Percentiles rank a stretch among this genome's conserved stretches.
These are phyloP conservation scores for Tragelaphus buxtoni DNA, from an alignment of 2,113 vertebrate species.

Conservation along the genomic window DNA sequence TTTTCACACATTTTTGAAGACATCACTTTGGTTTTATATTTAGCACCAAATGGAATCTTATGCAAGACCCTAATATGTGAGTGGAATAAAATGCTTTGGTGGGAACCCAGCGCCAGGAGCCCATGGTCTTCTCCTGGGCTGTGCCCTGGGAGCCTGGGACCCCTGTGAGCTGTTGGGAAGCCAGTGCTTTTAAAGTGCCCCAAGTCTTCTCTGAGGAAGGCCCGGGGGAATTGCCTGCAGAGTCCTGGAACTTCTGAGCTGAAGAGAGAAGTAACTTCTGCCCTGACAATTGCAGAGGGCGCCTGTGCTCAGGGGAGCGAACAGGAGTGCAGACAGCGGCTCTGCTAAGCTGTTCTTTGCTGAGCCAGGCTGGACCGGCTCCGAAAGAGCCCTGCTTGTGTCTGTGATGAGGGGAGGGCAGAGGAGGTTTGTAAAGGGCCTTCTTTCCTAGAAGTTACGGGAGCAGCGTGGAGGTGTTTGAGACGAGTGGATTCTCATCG, in stretches of 20 bases:
- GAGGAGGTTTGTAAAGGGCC: not conserved
- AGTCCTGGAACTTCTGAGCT: not conserved
- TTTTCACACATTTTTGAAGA: not conserved
- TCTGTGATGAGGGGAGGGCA: not conserved
- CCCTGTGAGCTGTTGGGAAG: not conserved
- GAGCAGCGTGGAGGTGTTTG: not conserved
- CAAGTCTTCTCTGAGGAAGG: not conserved
- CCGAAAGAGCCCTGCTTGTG: not conserved
- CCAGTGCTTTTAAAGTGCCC: not conserved
- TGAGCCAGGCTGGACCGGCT: not conserved
- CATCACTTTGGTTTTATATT: conserved; percentile 44
- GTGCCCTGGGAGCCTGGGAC: not conserved
- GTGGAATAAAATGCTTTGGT: not conserved
- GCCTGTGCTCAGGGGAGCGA: not conserved
- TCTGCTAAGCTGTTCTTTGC: not conserved
- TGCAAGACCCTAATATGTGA: not conserved
- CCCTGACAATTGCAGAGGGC: not conserved
- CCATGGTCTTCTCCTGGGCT: not conserved
- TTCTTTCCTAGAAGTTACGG: not conserved
- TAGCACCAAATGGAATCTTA: conserved; percentile 34
- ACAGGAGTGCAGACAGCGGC: not conserved
- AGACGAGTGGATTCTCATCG: not conserved
- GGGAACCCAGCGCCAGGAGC: not conserved
- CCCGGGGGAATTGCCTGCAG: not conserved
- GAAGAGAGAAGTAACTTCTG: not conserved